Percentiles rank a stretch among this genome's conserved stretches.
Conservation (phyloP, 2,113 vertebrate genomes). For the Pleuronectes platessa region DNA sequence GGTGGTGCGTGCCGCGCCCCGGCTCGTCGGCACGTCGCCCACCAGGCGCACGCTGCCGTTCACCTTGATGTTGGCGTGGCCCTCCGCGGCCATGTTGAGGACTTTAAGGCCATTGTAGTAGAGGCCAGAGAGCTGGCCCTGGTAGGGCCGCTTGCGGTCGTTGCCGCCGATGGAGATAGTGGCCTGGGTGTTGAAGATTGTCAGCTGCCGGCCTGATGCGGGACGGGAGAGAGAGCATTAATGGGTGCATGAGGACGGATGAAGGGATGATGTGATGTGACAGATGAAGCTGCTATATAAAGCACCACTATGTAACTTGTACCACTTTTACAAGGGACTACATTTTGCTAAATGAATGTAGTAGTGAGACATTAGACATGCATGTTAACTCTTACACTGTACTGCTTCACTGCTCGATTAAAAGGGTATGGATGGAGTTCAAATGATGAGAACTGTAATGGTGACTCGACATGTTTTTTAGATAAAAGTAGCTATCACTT, state of each 20-base stretch:
- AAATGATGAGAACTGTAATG: not conserved
- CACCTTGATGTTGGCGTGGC: constrained; percentile 93
- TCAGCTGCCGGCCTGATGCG: constrained; percentile 92
- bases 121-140: constrained; percentile 97
- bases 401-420: constrained; percentile 4
- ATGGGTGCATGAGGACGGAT: not conserved
- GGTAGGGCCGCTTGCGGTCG: constrained; percentile 94
- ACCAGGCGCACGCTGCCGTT: constrained; percentile 96
- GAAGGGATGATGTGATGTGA: not conserved
- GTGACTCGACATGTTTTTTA: constrained; percentile 38
- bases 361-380: not conserved
- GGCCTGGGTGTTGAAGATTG: constrained; percentile 99
- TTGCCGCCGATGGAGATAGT: constrained; percentile 97
- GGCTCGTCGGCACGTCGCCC: constrained; percentile 91
- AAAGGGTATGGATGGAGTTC: constrained; percentile 14
- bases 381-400: constrained; percentile 4
- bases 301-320: not conserved
- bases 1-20: constrained; percentile 90
- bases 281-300: not conserved
- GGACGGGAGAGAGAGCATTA: constrained; percentile 7
- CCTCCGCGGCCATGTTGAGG: constrained; percentile 97
- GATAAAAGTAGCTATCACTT: constrained; percentile 3
- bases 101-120: constrained; percentile 99
- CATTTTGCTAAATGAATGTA: constrained; percentile 8
- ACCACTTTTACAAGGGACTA: not conserved